Evolutionary conservation across 2,113 vertebrate species (phyloP), one percentile per base, ranked within the genome.

Genomic region (Origma solitaria): DNA sequence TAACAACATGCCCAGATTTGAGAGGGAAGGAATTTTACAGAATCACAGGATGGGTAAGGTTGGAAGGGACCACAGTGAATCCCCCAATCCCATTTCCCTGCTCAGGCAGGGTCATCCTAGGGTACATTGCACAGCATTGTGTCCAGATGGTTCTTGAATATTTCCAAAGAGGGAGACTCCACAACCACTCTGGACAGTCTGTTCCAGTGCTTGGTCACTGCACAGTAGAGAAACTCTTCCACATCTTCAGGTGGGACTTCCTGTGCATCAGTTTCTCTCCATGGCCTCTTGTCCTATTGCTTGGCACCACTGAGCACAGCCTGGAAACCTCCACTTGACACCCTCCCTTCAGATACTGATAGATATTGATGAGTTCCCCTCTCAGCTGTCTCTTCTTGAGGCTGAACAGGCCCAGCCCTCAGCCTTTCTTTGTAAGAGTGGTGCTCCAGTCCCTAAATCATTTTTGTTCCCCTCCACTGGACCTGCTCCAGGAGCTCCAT

Each of bases 331-430:
- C 37, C 11, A 22, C 64, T 66, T 86, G 54, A 13, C 38, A 61
- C 22, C 18, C 6, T 51, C 22, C 22, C 45, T 68, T 69, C 38
- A 38, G 45, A 53, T 33, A 8, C 14, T 51, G 4, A 23, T 18
- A 44, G 18, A 10, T 45, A 60, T 3, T 15, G 22, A 44, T 77
- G 37, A 23, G 38, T 10, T 51, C 44, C 11, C 22, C 22, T 69
- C 37, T 69, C 45, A 69, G 28, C 7, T 2, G 1, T 13, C 47
- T 53, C 45, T 61, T 61, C 38, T 69, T 0, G 0, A 86, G 73
- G 38, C 33, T 61, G 8, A 61, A n/a, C n/a, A 33, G 28, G 33
- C 62, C 62, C 54, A 53, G 15, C 15, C 6, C 72, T 51, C 72
- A 68, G 27, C 33, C 56, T 70, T 0, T 28, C 23, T 10, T 33